Base-by-base conservation (phyloP, 2,888 invertebrate species). In the Drosophila bunnanda region DNA sequence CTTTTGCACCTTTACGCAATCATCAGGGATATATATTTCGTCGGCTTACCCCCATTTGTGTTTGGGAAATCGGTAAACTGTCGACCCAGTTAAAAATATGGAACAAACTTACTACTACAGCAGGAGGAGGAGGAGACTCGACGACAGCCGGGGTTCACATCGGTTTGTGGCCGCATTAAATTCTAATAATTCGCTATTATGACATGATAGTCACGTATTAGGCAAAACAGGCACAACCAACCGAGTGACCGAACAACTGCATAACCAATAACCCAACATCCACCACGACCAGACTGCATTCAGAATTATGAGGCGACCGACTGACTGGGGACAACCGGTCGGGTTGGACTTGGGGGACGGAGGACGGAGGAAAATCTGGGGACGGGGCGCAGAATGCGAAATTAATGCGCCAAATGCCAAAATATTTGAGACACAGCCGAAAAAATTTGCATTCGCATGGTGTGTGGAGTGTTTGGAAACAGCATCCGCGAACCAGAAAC, bases 161-260 rank as follows among this genome's bases (percentile, higher is more conserved):
- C 60, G 62, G 55, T 52, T 57, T 57, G 77, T 64, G 76, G 72
- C 79, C 84, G 79, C 84, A 85, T 85, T 88, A 85, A 84, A 89
- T 87, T 89, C 88, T 85, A 89, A 85, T 85, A 85, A 87, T 84
- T 89, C 84, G 85, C 88, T 85, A 84, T 89, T 85, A 89, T 85
- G 84, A 85, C 84, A 87, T 87, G 84, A 89, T 85, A 85, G 89
- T 85, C 89, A 85, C 89, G 89, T 87, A 85, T 85, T 85, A 85
- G 68, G 75, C 80, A 77, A 83, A 82, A 79, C 81, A 56, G 58
- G 32, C 46, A 17, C 28, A 50, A 22, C 20, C 66, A 77, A 58
- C 75, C 60, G 68, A 68, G 43, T 48, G 68, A 46, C 56, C 60
- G 22, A 54, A 54, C 46, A 71, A 54, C 61, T 53, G 52, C 58